Percentiles rank a stretch among this genome's conserved stretches.
Evolutionary conservation across 2,113 vertebrate genomes (phyloP).

Genomic region (Syrrhaptes paradoxus): DNA sequence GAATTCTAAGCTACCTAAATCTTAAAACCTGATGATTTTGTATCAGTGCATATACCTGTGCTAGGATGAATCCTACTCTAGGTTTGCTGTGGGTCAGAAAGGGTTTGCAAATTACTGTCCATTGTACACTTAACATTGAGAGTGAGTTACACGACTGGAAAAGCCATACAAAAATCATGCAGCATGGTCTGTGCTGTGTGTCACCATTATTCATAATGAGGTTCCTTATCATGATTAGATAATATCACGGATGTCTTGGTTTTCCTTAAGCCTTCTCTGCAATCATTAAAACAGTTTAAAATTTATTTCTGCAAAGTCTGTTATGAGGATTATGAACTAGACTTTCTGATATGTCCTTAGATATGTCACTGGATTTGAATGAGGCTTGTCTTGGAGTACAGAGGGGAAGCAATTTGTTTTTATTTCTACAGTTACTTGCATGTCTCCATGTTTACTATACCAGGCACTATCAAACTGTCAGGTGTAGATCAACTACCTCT

Average conservation of each 20-base stretch:
- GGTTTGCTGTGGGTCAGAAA: background rate
- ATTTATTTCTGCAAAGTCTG: background rate
- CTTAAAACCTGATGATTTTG: background rate
- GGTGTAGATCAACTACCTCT: fast-evolving
- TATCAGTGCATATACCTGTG: background rate
- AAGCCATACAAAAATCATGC: background rate
- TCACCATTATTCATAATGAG: background rate
- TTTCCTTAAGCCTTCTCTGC: background rate
- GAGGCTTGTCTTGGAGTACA: background rate
- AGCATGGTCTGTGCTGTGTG: background rate
- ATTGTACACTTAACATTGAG: fast-evolving
- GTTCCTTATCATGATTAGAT: background rate
- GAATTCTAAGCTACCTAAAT: background rate
- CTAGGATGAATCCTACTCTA: background rate
- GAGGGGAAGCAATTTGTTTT: background rate
- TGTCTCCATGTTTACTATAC: fast-evolving
- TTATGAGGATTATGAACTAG: background rate
- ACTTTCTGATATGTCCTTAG: background rate
- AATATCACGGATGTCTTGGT: background rate
- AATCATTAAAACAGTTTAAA: background rate
- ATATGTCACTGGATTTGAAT: background rate
- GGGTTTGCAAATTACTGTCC: background rate
- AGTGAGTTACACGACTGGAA: background rate
- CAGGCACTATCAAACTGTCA: background rate
- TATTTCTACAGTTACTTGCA: background rate